Conservation (phyloP, 2,888 invertebrate genomes). For the Syrista parreyssii region DNA sequence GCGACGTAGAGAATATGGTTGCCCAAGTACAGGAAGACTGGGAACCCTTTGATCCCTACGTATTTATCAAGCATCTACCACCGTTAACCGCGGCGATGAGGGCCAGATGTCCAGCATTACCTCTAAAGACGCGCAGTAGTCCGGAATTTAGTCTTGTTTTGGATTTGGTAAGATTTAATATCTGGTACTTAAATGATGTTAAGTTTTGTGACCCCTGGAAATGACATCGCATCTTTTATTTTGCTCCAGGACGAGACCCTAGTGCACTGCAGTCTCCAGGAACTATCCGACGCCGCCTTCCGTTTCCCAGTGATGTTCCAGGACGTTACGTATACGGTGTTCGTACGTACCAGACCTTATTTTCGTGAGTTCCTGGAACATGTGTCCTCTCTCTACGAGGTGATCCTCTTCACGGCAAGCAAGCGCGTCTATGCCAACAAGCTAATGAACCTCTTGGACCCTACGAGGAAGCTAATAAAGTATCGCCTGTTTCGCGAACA, state of each 20-base stretch:
- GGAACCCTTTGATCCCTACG: constrained; percentile 89
- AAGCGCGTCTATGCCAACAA: constrained; percentile 96
- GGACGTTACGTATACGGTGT: constrained; percentile 87
- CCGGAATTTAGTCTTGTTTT: constrained; percentile 91
- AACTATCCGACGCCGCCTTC: constrained; percentile 91
- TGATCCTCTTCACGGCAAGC: constrained; percentile 95
- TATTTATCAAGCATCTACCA: constrained; percentile 92
- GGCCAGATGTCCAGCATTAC: constrained; percentile 83
- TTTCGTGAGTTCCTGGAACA: constrained; percentile 93
- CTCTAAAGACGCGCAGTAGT: constrained; percentile 90
- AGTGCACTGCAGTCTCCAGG: constrained; percentile 94
- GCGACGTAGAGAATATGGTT: constrained; percentile 63
- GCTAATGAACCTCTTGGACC: constrained; percentile 90
- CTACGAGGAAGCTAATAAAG: constrained; percentile 88
- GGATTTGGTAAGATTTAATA: constrained; percentile 53
- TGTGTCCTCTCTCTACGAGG: constrained; percentile 88
- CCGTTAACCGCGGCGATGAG: constrained; percentile 83
- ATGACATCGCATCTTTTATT: background rate
- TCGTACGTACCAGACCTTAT: constrained; percentile 90
- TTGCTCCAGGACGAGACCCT: constrained; percentile 87
- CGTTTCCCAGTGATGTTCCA: constrained; percentile 94
- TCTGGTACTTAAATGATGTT: background rate
- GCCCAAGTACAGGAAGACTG: constrained; percentile 72
- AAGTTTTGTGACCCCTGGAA: background rate
- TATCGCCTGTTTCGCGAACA: constrained; percentile 95